Evolutionary conservation across 2,888 invertebrate genomes (phyloP).

Genomic region (Podotricha telesiphe): DNA sequence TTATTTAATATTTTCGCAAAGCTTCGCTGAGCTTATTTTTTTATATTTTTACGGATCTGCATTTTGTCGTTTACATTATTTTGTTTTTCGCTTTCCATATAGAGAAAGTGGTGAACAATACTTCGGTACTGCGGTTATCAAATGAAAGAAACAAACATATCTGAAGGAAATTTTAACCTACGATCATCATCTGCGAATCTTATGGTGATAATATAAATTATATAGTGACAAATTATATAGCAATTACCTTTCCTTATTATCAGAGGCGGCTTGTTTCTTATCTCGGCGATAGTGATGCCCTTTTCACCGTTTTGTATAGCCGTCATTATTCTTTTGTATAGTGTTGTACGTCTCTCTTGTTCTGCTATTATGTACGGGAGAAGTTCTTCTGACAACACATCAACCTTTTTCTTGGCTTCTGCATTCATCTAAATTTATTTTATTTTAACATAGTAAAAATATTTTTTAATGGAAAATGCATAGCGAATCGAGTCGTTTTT

Average conservation of each 20-base stretch:
- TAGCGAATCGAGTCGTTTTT: background rate
- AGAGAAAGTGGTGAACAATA: too few species aligned
- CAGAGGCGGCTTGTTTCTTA: slow-evolving; percentile 70
- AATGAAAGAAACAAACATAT: too few species aligned
- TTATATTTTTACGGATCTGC: too few species aligned
- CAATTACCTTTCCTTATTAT: slow-evolving; percentile 69
- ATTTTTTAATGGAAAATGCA: background rate
- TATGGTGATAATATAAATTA: too few species aligned
- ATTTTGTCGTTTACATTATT: too few species aligned
- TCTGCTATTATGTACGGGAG: slow-evolving; percentile 77
- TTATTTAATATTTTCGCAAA: too few species aligned
- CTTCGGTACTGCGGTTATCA: too few species aligned
- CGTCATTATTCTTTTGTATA: slow-evolving; percentile 73
- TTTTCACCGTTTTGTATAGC: slow-evolving; percentile 78
- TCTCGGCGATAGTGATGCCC: slow-evolving; percentile 74
- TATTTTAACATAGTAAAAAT: background rate
- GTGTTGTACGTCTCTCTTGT: slow-evolving; percentile 69
- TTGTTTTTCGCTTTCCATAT: too few species aligned
- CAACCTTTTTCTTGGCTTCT: slow-evolving; percentile 77
- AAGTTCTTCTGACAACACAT: slow-evolving; percentile 74
- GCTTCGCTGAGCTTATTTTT: too few species aligned
- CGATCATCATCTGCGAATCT: too few species aligned
- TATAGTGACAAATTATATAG: too few species aligned
- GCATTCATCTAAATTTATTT: slow-evolving; percentile 65
- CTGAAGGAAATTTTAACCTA: too few species aligned